Conservation (phyloP, 2,113 vertebrate genomes). For the Chaenogobius annularis region DNA sequence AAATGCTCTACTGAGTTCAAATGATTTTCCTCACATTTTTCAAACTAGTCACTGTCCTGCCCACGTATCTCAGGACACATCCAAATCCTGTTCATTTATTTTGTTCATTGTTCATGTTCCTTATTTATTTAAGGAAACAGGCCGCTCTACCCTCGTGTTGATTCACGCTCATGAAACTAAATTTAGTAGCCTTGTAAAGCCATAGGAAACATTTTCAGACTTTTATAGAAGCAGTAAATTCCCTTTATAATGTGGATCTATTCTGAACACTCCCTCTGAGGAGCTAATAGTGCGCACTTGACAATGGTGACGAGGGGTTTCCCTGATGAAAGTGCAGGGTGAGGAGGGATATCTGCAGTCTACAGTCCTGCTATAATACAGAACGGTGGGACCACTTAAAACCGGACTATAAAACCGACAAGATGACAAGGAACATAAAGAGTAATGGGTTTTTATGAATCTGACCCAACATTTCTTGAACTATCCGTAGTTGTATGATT, state of each 20-base stretch:
- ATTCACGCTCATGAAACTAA: constrained; percentile 49
- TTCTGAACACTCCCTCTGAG: constrained; percentile 5
- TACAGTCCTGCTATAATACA: background rate
- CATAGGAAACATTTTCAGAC: constrained; percentile 20
- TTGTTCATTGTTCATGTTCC: constrained; percentile 40
- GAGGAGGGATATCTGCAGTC: constrained; percentile 18
- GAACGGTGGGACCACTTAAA: constrained; percentile 7
- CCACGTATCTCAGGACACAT: constrained; percentile 7
- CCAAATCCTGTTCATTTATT: constrained; percentile 60
- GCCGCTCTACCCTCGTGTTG: constrained; percentile 45
- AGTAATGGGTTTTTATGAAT: background rate
- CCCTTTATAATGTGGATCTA: constrained; percentile 13
- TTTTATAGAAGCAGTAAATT: constrained; percentile 27
- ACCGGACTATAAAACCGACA: background rate
- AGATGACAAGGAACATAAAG: background rate
- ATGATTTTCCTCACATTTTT: too few species aligned
- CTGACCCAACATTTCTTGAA: background rate
- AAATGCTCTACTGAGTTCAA: too few species aligned
- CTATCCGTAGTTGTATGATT: background rate
- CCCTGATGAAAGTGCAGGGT: constrained; percentile 10
- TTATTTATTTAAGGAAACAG: constrained; percentile 59
- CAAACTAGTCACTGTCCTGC: too few species aligned
- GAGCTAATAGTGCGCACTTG: constrained; percentile 3
- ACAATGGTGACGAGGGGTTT: constrained; percentile 15
- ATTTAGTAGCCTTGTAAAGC: constrained; percentile 38